Base-by-base conservation (phyloP, 2,113 vertebrate species). In the Nannospalax galili region DNA sequence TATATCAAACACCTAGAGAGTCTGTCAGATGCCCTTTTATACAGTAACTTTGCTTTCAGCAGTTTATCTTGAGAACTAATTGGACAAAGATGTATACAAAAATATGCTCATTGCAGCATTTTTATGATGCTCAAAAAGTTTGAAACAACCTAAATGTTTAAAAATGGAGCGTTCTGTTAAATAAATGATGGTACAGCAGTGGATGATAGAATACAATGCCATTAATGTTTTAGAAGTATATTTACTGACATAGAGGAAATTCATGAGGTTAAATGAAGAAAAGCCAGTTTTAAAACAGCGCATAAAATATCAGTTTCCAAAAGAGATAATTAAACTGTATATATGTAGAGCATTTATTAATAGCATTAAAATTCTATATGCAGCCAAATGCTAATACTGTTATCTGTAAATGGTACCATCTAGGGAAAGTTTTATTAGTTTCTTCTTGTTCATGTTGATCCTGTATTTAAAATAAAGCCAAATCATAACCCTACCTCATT, bases 31-130 rank as follows among this genome's bases (percentile, higher is more conserved):
- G 45, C 35, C 40, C 30, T 85, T 87, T 85, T 37, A 84, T 45
- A 60, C 37, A 89, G 78, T 45, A 91, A 73, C 73, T 92, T 84
- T 80, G 58, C 30, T 70, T 88, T 52, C 65, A 77, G 42, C 78
- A 94, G 91, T 92, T 91, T 78, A 90, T 95, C 92, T 93, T 94
- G 93, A 93, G 70, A 91, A 85, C 28, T 92, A 96, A 94, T 84
- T 94, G 95, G 75, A 86, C 94, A 87, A 91, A 87, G 37, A 92
- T 89, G 1, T 62, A 72, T 16, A 22, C 7, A 28, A 11, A 90
- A 42, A 92, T 56, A 93, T 90, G 77, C 26, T 72, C 35, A 86
- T 60, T 6, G 10, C 64, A 82, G 58, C 74, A 82, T 93, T 94
- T 97, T 94, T 89, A 87, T 82, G 70, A 69, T 12, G 65, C 37